Evolutionary conservation across 2,113 vertebrate genomes (phyloP), one percentile per base, ranked within the genome.

Genomic region (Micromys minutus): DNA sequence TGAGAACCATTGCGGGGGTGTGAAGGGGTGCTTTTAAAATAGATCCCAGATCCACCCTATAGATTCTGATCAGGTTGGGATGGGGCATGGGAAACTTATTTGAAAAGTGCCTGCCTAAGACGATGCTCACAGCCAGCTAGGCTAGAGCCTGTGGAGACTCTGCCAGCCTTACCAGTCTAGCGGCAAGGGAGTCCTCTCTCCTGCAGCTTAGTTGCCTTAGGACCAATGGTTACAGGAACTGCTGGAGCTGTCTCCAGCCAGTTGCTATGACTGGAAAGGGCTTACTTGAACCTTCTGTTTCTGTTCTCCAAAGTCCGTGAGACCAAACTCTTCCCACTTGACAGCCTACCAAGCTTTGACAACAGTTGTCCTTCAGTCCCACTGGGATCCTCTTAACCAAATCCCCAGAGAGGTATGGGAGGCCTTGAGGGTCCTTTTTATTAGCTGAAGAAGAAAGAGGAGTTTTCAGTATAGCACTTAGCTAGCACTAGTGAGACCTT

Each of bases 71-170:
- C 59, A 29, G 11, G 31, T 29, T 15, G 67, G 85, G 80, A 36
- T 17, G 84, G 84, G n/a, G 67, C 75, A 71, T 97, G 92, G 21
- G 75, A 88, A 91, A 75, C 69, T 83, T 57, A 76, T 90, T 75
- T 57, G 71, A 57, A 69, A 47, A 42, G 34, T 3, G 45, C 3
- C 47, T 59, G 19, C 6, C 61, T 65, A 24, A 7, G 74, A 80
- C 61, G 76, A 72, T 45, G 42, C 45, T 34, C 22, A 19, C 2
- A 22, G 22, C 39, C 39, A 34, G 36, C 59, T 9, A 0, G n/a
- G 34, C 72, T 21, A 24, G 55, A 55, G 76, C 74, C 5, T 9
- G 50, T 22, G 7, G 5, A 39, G 42, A 19, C 5, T 22, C 4
- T 8, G 2, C 72, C 74, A 61, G 50, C 34, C 29, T 31, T 7